Base-by-base conservation (phyloP, 1,140 invertebrate genomes). In the Calycopis cecrops region DNA sequence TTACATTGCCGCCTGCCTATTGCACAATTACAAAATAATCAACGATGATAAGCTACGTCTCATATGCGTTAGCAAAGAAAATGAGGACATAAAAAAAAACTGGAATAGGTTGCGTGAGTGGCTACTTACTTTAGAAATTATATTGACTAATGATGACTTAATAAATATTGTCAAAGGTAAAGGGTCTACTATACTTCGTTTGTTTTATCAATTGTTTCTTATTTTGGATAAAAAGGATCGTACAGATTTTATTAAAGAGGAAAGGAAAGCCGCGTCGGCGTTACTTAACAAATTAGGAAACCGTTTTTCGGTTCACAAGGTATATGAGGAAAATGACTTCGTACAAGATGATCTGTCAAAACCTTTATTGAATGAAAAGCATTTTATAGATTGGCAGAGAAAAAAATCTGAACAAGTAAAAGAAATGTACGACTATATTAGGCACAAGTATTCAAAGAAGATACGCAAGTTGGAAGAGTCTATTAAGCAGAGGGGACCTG, bases 121-220 rank as follows among this genome's bases (percentile, higher is more conserved):
- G 90, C 55, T 91, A 17, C 69, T 68, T 12, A 73, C 85, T 40
- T 65, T 92, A 2, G 84, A 88, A 44, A 82, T 91, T 10, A 67
- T 79, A 7, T 69, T 89, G 54, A 74, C 68, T 44, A 81, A 89
- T n/a, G 66, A 76, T 8, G 87, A 88, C 48, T 64, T 91, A 44
- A 60, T 74, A 0, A 85, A 85, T 37, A 86, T 91, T 6, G 88
- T 87, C 48, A 71, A 87, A 35, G 88, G 88, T 8, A 87, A 87
- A 55, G 87, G 88, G 16, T 82, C 83, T 9, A 68, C 84, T 0
- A 69, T 90, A 10, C 65, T 91, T 11, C 84, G 88, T 10, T 64
- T 92, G 9, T 90, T 91, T 65, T 91, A 91, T 73, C 87, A 91
- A 72, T 63, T 92, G 10, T 92, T 90, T 66, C 71, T 92, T 12